These are phyloP conservation scores for Sebastolobus alascanus DNA, from an alignment of 2,797 vertebrate species.

Conservation along the genomic window DNA sequence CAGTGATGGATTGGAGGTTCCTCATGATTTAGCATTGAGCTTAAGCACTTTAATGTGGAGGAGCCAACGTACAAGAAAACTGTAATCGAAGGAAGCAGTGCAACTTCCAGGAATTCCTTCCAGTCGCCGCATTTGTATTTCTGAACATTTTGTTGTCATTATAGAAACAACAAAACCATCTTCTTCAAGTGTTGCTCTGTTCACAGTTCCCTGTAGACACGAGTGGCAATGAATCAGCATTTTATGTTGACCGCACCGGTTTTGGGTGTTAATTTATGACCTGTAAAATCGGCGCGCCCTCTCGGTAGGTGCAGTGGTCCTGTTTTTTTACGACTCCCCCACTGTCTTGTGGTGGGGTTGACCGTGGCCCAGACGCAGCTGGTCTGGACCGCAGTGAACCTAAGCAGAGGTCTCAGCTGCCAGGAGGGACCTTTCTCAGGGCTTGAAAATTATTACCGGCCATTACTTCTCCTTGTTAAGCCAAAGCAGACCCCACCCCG, in stretches of 20 bases:
- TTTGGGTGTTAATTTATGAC: conserved; percentile 62
- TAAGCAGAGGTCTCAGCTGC: conserved; percentile 2
- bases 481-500: conserved; percentile 2
- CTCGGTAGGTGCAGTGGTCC: conserved; percentile 24
- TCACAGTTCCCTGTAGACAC: conserved; percentile 15
- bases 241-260: conserved; percentile 26
- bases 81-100: conserved; percentile 51
- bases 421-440: conserved; percentile 16
- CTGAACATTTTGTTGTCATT: conserved; percentile 26
- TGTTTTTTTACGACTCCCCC: conserved; percentile 45
- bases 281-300: conserved; percentile 43
- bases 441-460: conserved; percentile 35
- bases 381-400: conserved; percentile 20
- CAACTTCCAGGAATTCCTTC: conserved; percentile 31
- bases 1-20: conserved; percentile 47
- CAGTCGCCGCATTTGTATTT: conserved; percentile 31
- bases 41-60: conserved; percentile 17
- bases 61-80: conserved; percentile 38
- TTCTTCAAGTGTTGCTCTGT: not conserved
- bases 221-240: conserved; percentile 28
- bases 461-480: conserved; percentile 37
- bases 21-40: conserved; percentile 41
- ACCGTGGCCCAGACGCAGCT: conserved; percentile 24
- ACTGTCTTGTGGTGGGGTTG: conserved; percentile 12
- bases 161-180: conserved; percentile 17